Evolutionary conservation across 1,140 invertebrate genomes (phyloP).

Genomic region (Antheraea mylitta): DNA sequence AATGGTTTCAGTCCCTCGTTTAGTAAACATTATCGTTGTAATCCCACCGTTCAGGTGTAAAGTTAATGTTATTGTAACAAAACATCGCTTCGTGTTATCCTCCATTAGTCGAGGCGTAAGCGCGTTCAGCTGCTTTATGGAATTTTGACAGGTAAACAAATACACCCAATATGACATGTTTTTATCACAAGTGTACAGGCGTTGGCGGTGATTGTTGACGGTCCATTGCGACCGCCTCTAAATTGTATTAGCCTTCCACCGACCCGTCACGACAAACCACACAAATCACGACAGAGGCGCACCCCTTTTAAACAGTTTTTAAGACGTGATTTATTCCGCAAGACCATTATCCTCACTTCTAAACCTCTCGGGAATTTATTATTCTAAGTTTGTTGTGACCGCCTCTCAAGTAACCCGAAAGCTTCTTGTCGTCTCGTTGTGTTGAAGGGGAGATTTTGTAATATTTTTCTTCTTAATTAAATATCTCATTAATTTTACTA

Average conservation of each 20-base stretch:
- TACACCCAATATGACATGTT: slow-evolving; percentile 19
- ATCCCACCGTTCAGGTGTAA: slow-evolving; percentile 19
- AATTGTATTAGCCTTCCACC: slow-evolving; percentile 4
- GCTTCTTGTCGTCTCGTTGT: slow-evolving; percentile 33
- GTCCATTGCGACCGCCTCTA: background rate
- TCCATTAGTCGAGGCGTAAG: background rate
- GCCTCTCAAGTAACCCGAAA: slow-evolving; percentile 35
- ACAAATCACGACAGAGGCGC: slow-evolving; percentile 47
- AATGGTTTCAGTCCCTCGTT: slow-evolving; percentile 21
- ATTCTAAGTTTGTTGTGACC: slow-evolving; percentile 40
- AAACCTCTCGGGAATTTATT: slow-evolving; percentile 42
- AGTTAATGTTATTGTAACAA: slow-evolving; percentile 15
- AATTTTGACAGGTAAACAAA: slow-evolving; percentile 21
- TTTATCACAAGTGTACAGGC: slow-evolving; percentile 38
- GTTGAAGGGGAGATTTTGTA: slow-evolving; percentile 27
- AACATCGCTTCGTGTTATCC: slow-evolving; percentile 14
- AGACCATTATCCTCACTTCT: slow-evolving; percentile 44
- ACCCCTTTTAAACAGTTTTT: slow-evolving; percentile 53
- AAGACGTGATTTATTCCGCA: slow-evolving; percentile 51
- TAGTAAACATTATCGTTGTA: slow-evolving; percentile 21
- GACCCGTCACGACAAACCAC: slow-evolving; percentile 27
- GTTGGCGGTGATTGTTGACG: slow-evolving; percentile 4
- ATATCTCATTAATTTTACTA: background rate
- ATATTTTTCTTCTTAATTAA: background rate
- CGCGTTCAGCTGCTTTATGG: slow-evolving; percentile 15